Evolutionary conservation across 2,113 vertebrate genomes (phyloP).

Genomic region (Microcebus tavaratra): DNA sequence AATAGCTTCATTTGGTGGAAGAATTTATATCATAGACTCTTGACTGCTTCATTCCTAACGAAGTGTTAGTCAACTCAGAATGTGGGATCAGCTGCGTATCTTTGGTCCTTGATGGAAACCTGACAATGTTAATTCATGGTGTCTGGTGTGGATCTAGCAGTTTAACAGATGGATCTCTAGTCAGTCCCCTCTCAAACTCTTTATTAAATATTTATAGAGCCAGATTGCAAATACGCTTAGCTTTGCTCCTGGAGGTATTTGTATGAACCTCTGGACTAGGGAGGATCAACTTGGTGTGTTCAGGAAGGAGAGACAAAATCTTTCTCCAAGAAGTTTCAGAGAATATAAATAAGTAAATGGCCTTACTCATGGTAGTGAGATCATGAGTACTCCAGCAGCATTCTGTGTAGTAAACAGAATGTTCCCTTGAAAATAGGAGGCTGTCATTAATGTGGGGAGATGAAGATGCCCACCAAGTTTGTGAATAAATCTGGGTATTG

Average conservation of each 20-base stretch:
- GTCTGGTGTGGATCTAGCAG: slow-evolving; percentile 82
- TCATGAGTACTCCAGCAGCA: not conserved
- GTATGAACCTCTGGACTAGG: slow-evolving; percentile 72
- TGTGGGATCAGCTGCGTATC: slow-evolving; percentile 77
- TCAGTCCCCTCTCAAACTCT: slow-evolving; percentile 81
- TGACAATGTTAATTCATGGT: slow-evolving; percentile 82
- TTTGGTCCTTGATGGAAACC: slow-evolving; percentile 80
- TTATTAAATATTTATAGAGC: slow-evolving; percentile 85
- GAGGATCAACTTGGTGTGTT: slow-evolving; percentile 76
- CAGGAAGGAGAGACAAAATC: slow-evolving; percentile 71
- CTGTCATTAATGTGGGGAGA: not conserved
- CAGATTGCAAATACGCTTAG: slow-evolving; percentile 79
- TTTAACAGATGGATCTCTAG: slow-evolving; percentile 84
- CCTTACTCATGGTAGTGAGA: not conserved
- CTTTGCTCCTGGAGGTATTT: slow-evolving; percentile 75
- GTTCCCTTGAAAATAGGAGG: slow-evolving; percentile 59
- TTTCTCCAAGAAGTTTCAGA: slow-evolving; percentile 75
- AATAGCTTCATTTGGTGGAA: slow-evolving; percentile 61
- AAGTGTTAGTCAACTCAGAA: slow-evolving; percentile 59
- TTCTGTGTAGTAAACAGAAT: slow-evolving; percentile 33
- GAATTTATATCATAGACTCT: slow-evolving; percentile 62
- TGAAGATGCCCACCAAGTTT: not conserved
- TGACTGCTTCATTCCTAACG: not conserved
- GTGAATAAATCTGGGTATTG: slow-evolving; percentile 5
- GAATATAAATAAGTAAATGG: slow-evolving; percentile 55